These are phyloP conservation scores for Hippocampus comes DNA, from an alignment of 2,113 vertebrate genomes.

Conservation along the genomic window DNA sequence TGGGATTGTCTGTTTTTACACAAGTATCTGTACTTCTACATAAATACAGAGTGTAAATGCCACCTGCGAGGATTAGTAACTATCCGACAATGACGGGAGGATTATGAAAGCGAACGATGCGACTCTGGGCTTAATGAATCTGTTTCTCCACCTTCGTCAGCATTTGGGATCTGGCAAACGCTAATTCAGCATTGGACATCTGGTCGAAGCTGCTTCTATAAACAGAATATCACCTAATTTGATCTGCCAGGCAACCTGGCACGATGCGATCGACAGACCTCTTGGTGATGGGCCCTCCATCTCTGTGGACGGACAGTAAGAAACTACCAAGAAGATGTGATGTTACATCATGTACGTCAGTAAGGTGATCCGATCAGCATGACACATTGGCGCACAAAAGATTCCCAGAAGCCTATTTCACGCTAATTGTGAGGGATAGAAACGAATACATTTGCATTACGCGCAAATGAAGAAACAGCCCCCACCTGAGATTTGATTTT, in stretches of 20 bases:
- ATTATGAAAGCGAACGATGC: neutral
- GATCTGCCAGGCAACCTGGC: constrained; percentile 42
- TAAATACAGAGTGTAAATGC: no score
- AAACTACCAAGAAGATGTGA: neutral
- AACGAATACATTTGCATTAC: constrained; percentile 50
- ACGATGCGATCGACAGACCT: constrained; percentile 16
- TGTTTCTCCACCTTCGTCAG: constrained; percentile 23
- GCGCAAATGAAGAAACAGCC: constrained; percentile 62
- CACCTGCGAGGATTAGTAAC: no score
- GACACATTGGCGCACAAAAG: constrained; percentile 34
- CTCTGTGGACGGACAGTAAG: constrained; percentile 4
- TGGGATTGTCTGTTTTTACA: no score
- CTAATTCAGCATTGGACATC: constrained; percentile 38
- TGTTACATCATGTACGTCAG: constrained; percentile 22
- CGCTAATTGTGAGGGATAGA: constrained; percentile 35
- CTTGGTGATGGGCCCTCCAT: constrained; percentile 4
- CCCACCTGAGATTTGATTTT: constrained; percentile 59
- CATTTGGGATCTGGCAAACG: constrained; percentile 34
- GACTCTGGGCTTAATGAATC: neutral
- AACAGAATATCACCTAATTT: constrained; percentile 35
- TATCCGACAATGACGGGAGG: neutral
- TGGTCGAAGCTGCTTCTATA: constrained; percentile 25
- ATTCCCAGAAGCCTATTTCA: constrained; percentile 54
- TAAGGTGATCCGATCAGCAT: constrained; percentile 37
- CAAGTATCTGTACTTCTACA: no score